A percentile compares a stretch with the other conserved stretches of the same genome.
Evolutionary conservation across 2,888 invertebrate genomes (phyloP).

Genomic region (Thysanoteuthis rhombus): DNA sequence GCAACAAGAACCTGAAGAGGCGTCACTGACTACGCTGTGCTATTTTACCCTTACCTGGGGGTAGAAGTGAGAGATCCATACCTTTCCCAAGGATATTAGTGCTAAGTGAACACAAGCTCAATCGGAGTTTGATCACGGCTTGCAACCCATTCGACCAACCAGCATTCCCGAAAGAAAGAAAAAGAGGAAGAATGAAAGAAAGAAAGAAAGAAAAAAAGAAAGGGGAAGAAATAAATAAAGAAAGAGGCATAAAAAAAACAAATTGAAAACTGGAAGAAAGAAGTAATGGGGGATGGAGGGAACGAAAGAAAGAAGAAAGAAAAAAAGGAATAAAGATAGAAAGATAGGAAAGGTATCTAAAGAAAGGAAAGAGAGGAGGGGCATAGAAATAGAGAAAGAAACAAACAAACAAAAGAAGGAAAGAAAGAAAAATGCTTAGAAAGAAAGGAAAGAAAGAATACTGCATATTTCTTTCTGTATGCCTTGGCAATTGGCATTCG

Average conservation of each 20-base stretch:
- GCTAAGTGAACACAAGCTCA: no score
- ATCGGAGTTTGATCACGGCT: no score
- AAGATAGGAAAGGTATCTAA: neutral
- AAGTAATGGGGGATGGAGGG: neutral
- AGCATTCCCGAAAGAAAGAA: neutral
- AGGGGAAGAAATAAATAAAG: neutral
- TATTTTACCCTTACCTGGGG: no score
- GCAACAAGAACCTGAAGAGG: no score
- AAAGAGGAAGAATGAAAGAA: neutral
- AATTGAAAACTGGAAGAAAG: neutral
- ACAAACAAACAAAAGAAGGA: neutral
- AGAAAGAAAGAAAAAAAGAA: neutral
- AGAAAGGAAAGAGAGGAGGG: neutral
- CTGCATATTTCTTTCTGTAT: neutral
- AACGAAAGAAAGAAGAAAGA: neutral
- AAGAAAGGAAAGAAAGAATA: neutral
- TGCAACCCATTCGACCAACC: no score
- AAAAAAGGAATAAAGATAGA: no score
- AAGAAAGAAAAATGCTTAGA: no score
- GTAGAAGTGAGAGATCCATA: no score
- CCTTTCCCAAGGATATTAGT: no score
- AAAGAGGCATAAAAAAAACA: neutral
- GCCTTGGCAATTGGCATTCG: neutral
- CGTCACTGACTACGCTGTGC: no score
- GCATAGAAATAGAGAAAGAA: neutral